phyloP scores from a whole-genome alignment of 2,888 invertebrate genomes.

The Nomada goodeniana region DNA sequence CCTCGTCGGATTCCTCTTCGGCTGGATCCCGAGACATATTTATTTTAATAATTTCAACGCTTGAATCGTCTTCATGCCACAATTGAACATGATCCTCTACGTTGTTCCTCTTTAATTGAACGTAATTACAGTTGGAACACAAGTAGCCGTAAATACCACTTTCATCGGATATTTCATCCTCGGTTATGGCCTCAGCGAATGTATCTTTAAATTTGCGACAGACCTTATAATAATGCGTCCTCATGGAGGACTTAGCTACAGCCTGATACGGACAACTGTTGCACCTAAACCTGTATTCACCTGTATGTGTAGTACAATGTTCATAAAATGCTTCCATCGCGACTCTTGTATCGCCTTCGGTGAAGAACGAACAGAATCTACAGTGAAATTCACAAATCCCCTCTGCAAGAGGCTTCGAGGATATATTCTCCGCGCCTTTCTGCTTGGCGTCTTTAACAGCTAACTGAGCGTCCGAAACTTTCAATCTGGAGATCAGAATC shows the following conservation, averaged over 20 bases:
- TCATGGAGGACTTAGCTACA: slow-evolving; percentile 80
- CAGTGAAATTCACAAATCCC: slow-evolving; percentile 74
- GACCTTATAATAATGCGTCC: slow-evolving; percentile 80
- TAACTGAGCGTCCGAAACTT: slow-evolving; percentile 85
- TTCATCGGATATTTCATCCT: slow-evolving; percentile 74
- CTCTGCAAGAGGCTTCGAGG: slow-evolving; percentile 26
- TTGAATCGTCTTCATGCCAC: slow-evolving; percentile 84
- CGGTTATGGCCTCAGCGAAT: slow-evolving; percentile 70
- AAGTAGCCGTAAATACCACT: slow-evolving; percentile 86
- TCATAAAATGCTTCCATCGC: slow-evolving; percentile 87
- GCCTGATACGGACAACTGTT: slow-evolving; percentile 85
- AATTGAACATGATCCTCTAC: slow-evolving; percentile 87
- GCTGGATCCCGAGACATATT: slow-evolving; percentile 77
- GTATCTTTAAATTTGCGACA: slow-evolving; percentile 73
- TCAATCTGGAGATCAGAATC: slow-evolving; percentile 88
- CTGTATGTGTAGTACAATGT: slow-evolving; percentile 91
- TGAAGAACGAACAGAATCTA: slow-evolving; percentile 78
- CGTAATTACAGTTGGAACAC: slow-evolving; percentile 90
- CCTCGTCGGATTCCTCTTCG: not conserved
- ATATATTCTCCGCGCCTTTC: slow-evolving; percentile 80
- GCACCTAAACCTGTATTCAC: slow-evolving; percentile 90
- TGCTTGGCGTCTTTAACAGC: slow-evolving; percentile 86
- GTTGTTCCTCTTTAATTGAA: slow-evolving; percentile 88
- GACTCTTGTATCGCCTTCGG: slow-evolving; percentile 64
- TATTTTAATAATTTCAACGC: slow-evolving; percentile 84